phyloP scores from a whole-genome alignment of 2,113 vertebrate species.

The Muntiacus reevesi region DNA sequence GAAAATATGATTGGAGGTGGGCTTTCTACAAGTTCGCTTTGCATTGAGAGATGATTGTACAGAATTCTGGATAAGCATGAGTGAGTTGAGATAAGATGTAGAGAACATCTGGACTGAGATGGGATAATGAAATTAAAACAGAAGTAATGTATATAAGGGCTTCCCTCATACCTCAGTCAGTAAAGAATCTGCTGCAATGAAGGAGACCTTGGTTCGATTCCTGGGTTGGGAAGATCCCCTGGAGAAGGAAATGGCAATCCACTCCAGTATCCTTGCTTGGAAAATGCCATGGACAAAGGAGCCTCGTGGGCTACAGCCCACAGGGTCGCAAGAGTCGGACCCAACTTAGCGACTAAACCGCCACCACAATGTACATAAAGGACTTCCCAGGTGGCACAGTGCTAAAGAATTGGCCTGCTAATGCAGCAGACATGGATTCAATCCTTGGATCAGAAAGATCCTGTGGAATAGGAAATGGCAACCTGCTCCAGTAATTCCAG shows the following conservation, averaged over 20 bases:
- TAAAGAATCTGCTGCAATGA: neutral
- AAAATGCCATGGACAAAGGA: neutral
- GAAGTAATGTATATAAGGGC: neutral
- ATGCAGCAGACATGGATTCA: neutral
- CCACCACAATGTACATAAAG: neutral
- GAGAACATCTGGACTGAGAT: neutral
- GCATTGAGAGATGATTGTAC: neutral
- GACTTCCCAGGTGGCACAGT: neutral
- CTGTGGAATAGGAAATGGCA: neutral
- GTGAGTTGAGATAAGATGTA: neutral
- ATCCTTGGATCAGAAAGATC: neutral
- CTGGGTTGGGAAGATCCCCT: neutral
- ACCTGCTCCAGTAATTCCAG: neutral
- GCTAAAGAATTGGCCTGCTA: rapidly evolving
- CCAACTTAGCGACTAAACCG: rapidly evolving
- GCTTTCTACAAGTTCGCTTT: neutral
- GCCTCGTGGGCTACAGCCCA: neutral
- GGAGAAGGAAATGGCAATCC: neutral
- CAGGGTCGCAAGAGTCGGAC: rapidly evolving
- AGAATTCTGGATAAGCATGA: neutral
- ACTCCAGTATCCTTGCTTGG: neutral
- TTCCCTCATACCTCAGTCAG: neutral
- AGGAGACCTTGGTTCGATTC: neutral
- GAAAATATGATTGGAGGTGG: neutral
- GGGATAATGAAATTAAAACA: neutral